Base-by-base conservation (phyloP, 1,140 invertebrate genomes). In the Scaptomyza montana region DNA sequence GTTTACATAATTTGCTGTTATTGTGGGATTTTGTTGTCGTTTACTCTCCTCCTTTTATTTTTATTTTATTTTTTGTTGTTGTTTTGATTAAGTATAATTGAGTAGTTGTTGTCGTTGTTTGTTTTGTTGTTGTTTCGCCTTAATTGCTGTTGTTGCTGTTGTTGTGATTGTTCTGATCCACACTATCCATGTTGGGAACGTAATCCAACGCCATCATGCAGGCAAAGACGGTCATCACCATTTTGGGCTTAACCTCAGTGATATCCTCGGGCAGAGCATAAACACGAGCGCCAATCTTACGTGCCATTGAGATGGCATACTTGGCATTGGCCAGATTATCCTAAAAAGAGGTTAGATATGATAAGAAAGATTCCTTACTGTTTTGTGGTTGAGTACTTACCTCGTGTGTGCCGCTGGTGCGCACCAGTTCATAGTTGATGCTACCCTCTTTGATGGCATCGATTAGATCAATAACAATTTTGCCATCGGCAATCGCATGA, bases 221-320 rank as follows among this genome's bases (percentile, higher is more conserved):
- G 25, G 99, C 98, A 93, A 99, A 99, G 50, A 99, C 97, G 5
- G 99, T 99, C 98, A 99, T 98, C 21, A 99, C 96, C 98, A 99
- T 99, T 93, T 99, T 99, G 30, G 95, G 97, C 92, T 99, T 99
- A 1, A 98, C 95, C 93, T 99, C 98, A 3, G 98, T 97, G 82
- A 99, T 99, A 93, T 99, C 99, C 93, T 99, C 99, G n/a, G 99
- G 98, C 63, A 99, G 93, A 25, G 99, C 99, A 92, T 99, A 99
- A 12, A 99, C 98, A 51, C 98, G 94, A 51, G 98, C 98, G 46
- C 99, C 99, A 84, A 98, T 97, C 92, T 99, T 99, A 55, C 99
- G 94, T 1, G 98, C 98, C 95, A 99, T 98, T 1, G 98, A 99
- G 84, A 99, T 98, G 45, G 98, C 99, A 93, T 99, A 99, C 92